A percentile compares a stretch with the other conserved stretches of the same genome.
phyloP scores from a whole-genome alignment of 2,113 vertebrate species.

The Calidris pugnax region DNA sequence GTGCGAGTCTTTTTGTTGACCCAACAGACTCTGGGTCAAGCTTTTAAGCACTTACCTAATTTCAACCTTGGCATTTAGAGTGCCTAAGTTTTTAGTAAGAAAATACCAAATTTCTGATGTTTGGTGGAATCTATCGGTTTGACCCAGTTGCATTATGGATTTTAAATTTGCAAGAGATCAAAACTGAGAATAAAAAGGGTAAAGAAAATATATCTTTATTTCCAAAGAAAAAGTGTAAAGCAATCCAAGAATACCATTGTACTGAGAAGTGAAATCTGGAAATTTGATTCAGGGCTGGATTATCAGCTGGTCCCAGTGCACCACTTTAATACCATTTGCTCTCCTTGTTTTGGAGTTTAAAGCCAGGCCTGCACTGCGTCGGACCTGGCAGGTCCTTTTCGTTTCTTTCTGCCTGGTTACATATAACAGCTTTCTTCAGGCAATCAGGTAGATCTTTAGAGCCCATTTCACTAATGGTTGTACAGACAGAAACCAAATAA shows the following conservation, averaged over 20 bases:
- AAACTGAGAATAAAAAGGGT: not conserved
- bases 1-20: not conserved
- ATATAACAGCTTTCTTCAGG: not conserved
- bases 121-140: not conserved
- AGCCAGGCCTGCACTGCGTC: not conserved
- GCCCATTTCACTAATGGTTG: not conserved
- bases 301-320: not conserved
- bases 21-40: not conserved
- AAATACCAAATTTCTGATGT: not conserved
- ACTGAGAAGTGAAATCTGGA: not conserved
- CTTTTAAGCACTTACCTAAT: not conserved
- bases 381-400: not conserved
- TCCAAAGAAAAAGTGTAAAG: not conserved
- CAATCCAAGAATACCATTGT: not conserved
- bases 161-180: not conserved
- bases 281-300: not conserved
- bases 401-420: not conserved
- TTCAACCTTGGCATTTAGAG: not conserved
- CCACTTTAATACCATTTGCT: not conserved
- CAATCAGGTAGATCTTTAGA: not conserved
- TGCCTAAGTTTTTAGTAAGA: not conserved
- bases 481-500: not conserved
- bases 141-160: not conserved
- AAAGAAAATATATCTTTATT: not conserved
- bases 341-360: not conserved